Conservation (phyloP, 2,797 vertebrate species). For the Catharus ustulatus region DNA sequence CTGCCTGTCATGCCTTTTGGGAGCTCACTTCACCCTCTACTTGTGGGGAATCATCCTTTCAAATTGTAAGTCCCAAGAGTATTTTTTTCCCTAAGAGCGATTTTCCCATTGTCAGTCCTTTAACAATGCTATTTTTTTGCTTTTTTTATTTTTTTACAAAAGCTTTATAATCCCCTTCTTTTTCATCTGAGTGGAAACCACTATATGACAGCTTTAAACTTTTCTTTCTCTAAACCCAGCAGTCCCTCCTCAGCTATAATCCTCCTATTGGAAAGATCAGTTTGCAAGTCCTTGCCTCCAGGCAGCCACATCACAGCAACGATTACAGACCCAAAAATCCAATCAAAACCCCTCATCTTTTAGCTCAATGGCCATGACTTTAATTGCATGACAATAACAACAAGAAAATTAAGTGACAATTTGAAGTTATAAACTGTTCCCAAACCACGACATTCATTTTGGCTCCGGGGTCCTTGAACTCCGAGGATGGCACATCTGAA, state of each 20-base stretch:
- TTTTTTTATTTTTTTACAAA: background rate
- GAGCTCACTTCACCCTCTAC: background rate
- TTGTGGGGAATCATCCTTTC: background rate
- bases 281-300: constrained; percentile 19
- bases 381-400: constrained; percentile 34
- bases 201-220: constrained; percentile 57
- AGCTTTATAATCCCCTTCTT: constrained; percentile 55
- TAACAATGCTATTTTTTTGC: background rate
- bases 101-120: constrained; percentile 7
- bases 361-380: background rate
- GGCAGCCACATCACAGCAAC: constrained; percentile 17
- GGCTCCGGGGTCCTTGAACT: background rate
- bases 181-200: constrained; percentile 54
- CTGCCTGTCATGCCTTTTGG: background rate
- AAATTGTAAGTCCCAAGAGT: background rate
- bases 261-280: constrained; percentile 10
- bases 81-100: background rate
- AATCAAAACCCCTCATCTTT: constrained; percentile 7
- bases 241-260: constrained; percentile 46
- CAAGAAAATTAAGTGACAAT: constrained; percentile 36
- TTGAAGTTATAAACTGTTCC: background rate
- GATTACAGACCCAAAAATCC: constrained; percentile 9
- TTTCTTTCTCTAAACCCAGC: constrained; percentile 50
- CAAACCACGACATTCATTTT: background rate
- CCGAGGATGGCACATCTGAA: background rate